These are phyloP conservation scores for Manis pentadactyla DNA, from an alignment of 2,797 vertebrate species.

Conservation along the genomic window DNA sequence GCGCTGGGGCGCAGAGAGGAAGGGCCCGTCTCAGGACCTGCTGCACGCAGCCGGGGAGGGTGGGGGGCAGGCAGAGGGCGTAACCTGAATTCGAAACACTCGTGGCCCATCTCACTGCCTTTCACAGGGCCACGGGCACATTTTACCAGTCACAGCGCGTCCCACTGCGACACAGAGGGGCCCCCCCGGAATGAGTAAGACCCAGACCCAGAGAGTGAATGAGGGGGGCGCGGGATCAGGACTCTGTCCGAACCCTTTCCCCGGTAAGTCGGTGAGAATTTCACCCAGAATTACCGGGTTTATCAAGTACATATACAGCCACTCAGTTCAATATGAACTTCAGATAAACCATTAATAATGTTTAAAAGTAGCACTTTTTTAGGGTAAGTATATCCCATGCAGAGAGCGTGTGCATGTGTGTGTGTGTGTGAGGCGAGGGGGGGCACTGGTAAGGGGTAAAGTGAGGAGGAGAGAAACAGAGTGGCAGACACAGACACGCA, in stretches of 20 bases:
- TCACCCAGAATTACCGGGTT: neutral
- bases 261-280: neutral
- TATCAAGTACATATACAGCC: neutral
- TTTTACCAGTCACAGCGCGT: neutral
- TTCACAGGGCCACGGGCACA: neutral
- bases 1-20: neutral
- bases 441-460: neutral
- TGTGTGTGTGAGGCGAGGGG: neutral
- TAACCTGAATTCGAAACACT: neutral
- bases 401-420: neutral
- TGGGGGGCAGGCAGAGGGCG: neutral
- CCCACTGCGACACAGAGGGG: neutral
- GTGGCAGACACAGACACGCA: neutral
- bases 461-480: neutral
- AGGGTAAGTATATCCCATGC: neutral
- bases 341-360: neutral
- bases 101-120: neutral
- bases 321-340: neutral
- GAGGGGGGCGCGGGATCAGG: neutral
- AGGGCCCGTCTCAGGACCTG: neutral
- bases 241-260: neutral
- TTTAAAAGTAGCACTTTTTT: neutral
- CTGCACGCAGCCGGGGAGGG: neutral
- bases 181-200: neutral
- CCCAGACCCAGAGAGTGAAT: neutral